Evolutionary conservation across 2,797 vertebrate species (phyloP).

Genomic region (Anisognathus igniventris): DNA sequence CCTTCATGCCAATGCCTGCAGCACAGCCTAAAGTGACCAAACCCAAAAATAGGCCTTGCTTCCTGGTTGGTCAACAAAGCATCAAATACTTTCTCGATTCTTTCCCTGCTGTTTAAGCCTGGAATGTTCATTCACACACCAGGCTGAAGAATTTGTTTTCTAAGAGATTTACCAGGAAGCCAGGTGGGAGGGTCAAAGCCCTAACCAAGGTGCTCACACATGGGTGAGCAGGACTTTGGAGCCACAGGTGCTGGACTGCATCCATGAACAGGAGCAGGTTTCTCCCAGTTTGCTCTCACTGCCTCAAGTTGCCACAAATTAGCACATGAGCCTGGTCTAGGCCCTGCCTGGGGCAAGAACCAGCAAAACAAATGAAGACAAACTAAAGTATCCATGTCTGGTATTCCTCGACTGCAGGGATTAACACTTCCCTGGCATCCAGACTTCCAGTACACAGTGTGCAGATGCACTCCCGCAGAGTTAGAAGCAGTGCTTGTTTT

Average conservation of each 20-base stretch:
- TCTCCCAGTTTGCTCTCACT: not conserved
- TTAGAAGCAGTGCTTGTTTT: not conserved
- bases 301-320: not conserved
- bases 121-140: not conserved
- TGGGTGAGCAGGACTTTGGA: not conserved
- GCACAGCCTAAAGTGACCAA: not conserved
- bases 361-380: not conserved
- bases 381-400: not conserved
- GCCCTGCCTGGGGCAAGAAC: not conserved
- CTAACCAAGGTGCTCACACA: not conserved
- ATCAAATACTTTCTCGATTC: not conserved
- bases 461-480: not conserved
- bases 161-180: not conserved
- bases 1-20: not conserved
- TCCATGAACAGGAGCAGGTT: not conserved
- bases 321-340: fast-evolving
- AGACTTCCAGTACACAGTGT: not conserved
- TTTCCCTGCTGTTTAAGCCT: not conserved
- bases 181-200: not conserved
- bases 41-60: not conserved
- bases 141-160: not conserved
- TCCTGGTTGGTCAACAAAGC: not conserved
- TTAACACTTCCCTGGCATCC: not conserved
- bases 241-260: not conserved
- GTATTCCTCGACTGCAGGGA: not conserved